Evolutionary conservation across 2,113 vertebrate genomes (phyloP).

Genomic region (Steatornis caripensis): DNA sequence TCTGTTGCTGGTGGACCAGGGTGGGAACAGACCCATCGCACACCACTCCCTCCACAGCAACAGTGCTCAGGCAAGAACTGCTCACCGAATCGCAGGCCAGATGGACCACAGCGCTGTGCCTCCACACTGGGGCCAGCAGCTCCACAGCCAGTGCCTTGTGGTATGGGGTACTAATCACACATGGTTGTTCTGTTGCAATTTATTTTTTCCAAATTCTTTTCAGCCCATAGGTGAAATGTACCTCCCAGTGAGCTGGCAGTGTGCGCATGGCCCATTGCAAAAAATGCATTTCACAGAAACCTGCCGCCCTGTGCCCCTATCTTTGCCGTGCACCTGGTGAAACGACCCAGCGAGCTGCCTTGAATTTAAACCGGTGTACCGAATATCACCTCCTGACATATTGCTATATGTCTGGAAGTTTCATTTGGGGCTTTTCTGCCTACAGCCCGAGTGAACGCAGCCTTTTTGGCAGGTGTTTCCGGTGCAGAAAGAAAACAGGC

Average conservation of each 20-base stretch:
- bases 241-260: neutral
- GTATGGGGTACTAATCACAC: neutral
- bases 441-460: conserved; percentile 4
- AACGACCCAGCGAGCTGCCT: neutral
- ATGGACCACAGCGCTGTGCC: rapidly evolving
- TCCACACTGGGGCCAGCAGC: rapidly evolving
- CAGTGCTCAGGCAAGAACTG: neutral
- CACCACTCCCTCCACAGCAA: rapidly evolving
- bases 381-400: neutral
- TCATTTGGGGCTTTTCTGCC: conserved; percentile 8
- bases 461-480: conserved; percentile 85
- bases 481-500: conserved; percentile 76
- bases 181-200: neutral
- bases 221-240: rapidly evolving
- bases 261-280: rapidly evolving
- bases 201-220: neutral
- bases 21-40: neutral
- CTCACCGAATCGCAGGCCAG: rapidly evolving
- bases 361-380: neutral
- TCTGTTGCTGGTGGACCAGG: rapidly evolving
- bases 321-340: neutral
- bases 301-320: rapidly evolving
- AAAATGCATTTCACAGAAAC: neutral
- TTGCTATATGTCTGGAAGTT: neutral
- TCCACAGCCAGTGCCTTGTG: neutral